Percentiles rank a stretch among this genome's conserved stretches.
Evolutionary conservation across 2,888 invertebrate species (phyloP).

Genomic region (Quadriops clusia): DNA sequence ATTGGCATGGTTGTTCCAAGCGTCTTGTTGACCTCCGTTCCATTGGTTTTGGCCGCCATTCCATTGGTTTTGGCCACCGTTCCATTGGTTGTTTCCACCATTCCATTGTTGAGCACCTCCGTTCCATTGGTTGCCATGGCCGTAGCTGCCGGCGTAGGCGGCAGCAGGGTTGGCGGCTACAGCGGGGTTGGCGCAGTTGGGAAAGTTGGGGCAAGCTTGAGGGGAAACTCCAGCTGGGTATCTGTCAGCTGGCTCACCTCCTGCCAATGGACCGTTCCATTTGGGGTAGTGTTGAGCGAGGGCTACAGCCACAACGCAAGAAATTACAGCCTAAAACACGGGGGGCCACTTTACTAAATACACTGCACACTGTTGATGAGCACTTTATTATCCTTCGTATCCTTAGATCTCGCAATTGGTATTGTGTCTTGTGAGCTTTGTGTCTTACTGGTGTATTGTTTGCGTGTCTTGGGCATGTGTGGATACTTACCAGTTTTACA

Average conservation of each 20-base stretch:
- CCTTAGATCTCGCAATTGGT: no score
- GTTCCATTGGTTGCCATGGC: conserved; percentile 14
- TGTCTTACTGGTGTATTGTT: no score
- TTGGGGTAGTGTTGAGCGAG: conserved; percentile 28
- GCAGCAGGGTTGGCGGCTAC: conserved; percentile 31
- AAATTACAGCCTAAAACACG: conserved; percentile 12
- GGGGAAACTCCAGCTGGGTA: conserved; percentile 35
- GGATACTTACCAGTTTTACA: conserved; percentile 36
- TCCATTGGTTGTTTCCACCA: conserved; percentile 9
- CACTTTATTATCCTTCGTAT: no score
- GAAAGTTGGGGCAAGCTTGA: conserved; percentile 35
- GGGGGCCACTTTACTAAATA: conserved; percentile 2
- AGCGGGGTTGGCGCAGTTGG: conserved; percentile 33
- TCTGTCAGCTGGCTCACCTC: conserved; percentile 30
- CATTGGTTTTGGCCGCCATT: conserved; percentile 7
- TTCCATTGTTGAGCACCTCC: conserved; percentile 7
- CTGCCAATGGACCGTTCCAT: conserved; percentile 34
- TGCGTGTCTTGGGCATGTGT: no score
- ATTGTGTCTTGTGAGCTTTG: no score
- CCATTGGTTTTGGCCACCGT: conserved; percentile 10
- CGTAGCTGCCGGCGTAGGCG: background rate
- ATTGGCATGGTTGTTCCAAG: conserved; percentile 18
- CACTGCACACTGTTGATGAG: no score
- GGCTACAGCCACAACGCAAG: conserved; percentile 30
- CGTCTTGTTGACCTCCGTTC: conserved; percentile 13